Evolutionary conservation across 2,797 vertebrate species (phyloP), one percentile per base, ranked within the genome.

Genomic region (Clarias pachynema): DNA sequence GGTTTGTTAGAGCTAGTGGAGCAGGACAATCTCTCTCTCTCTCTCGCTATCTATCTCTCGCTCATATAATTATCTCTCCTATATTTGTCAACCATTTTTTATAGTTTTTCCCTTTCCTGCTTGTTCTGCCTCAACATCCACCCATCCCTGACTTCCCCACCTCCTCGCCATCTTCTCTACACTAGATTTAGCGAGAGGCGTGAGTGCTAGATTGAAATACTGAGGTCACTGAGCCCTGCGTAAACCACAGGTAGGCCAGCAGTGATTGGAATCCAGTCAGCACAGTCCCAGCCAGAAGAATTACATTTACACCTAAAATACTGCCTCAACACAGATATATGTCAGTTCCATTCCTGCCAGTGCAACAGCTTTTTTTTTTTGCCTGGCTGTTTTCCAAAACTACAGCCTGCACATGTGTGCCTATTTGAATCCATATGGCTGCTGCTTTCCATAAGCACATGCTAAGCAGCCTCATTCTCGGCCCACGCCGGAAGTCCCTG

Each of bases 1-100:
- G 85, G 82, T 87, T 85, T 85, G 87, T 88, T 91, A 86, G 91
- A 91, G 91, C 81, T 1, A 80, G 75, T 85, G 82, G 24, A 81
- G 83, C 87, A 85, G 65, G 12, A 66, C 69, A 87, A 82, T 31
- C 72, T 78, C 65, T 73, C 29, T 73, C 75, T 53, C 29, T 75
- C 49, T n/a, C 0, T n/a, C 0, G 44, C 22, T 44, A 1, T 66
- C 18, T 65, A 24, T 69, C 49, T 82, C 79, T 70, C 68, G 59
- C 22, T 14, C 22, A 63, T 16, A 40, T 77, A 8, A 16, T 26
- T 56, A 26, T 69, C 40, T 81, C 40, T 62, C 4, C 29, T 70
- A 0, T 73, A 73, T n/a, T 24, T 73, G 10, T 44, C 70, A 24
- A 44, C 72, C 6, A 16, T 44, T 24, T 53, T 4, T 37, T 6